Evolutionary conservation across 2,113 vertebrate genomes (phyloP).

Genomic region (Odobenus rosmarus): DNA sequence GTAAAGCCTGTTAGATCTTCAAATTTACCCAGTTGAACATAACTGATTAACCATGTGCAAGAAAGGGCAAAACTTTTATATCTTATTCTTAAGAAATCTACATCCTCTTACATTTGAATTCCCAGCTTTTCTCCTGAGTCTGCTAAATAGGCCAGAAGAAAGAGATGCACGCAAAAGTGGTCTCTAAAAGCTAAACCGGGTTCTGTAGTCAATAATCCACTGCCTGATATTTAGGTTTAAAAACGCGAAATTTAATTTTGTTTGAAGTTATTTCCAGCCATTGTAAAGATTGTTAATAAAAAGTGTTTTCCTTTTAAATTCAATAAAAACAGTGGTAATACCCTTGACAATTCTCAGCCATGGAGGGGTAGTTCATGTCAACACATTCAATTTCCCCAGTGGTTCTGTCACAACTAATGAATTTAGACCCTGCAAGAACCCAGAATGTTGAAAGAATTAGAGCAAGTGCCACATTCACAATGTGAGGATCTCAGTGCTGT

Average conservation of each 20-base stretch:
- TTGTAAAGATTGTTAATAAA: neutral
- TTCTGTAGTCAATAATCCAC: neutral
- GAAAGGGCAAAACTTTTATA: neutral
- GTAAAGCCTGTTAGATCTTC: neutral
- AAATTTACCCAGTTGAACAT: neutral
- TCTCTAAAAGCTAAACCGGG: neutral
- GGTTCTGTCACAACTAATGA: neutral
- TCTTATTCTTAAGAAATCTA: neutral
- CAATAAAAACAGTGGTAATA: neutral
- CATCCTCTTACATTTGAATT: neutral
- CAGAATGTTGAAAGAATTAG: no score
- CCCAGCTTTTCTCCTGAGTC: neutral
- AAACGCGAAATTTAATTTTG: neutral
- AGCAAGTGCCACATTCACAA: neutral
- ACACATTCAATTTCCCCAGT: neutral
- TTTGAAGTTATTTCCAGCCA: neutral
- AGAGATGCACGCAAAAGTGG: neutral
- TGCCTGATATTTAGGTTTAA: neutral
- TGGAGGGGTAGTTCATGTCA: neutral
- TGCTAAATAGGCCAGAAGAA: neutral
- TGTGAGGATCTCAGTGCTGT: fast-evolving
- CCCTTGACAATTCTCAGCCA: neutral
- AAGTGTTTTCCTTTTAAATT: neutral
- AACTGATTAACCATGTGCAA: neutral
- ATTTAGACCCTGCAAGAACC: neutral